A percentile compares a stretch with the other conserved stretches of the same genome.
These are phyloP conservation scores for Lepus europaeus DNA, from an alignment of 2,113 vertebrate genomes.

Conservation along the genomic window DNA sequence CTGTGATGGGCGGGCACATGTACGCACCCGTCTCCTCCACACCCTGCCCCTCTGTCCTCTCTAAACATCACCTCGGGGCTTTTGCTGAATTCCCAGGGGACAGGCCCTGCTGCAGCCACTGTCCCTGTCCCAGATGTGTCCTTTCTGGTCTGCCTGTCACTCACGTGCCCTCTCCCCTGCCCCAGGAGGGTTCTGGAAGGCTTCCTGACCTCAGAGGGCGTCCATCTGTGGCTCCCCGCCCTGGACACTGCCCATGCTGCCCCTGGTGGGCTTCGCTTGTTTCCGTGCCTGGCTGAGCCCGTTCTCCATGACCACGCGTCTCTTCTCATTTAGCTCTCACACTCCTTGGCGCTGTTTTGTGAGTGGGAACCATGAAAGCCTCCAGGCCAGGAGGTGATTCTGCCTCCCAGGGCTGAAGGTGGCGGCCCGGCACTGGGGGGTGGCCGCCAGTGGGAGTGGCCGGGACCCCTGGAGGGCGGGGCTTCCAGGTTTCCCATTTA, in stretches of 20 bases:
- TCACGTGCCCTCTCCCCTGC: too few species aligned
- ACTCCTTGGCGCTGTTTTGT: rapidly evolving
- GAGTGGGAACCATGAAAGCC: rapidly evolving
- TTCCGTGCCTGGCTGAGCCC: too few species aligned
- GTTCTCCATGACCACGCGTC: background rate
- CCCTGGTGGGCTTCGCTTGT: rapidly evolving
- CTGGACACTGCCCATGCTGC: rapidly evolving
- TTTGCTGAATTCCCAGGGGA: background rate
- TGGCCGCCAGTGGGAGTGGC: too few species aligned
- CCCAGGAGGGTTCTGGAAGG: background rate
- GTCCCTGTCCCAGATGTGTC: rapidly evolving
- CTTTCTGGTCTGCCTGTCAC: background rate
- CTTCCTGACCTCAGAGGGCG: rapidly evolving
- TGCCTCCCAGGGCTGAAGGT: background rate
- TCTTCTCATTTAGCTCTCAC: rapidly evolving
- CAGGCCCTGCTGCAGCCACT: rapidly evolving
- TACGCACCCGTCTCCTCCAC: background rate
- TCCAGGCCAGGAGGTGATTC: background rate
- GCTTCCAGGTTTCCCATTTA: background rate
- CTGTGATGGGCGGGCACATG: too few species aligned
- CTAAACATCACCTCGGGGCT: background rate
- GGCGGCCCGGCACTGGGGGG: too few species aligned
- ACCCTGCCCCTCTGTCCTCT: rapidly evolving
- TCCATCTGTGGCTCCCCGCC: rapidly evolving
- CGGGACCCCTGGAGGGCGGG: too few species aligned